These are phyloP conservation scores for Aspiorhynchus laticeps DNA, from an alignment of 2,113 vertebrate genomes.

Conservation along the genomic window DNA sequence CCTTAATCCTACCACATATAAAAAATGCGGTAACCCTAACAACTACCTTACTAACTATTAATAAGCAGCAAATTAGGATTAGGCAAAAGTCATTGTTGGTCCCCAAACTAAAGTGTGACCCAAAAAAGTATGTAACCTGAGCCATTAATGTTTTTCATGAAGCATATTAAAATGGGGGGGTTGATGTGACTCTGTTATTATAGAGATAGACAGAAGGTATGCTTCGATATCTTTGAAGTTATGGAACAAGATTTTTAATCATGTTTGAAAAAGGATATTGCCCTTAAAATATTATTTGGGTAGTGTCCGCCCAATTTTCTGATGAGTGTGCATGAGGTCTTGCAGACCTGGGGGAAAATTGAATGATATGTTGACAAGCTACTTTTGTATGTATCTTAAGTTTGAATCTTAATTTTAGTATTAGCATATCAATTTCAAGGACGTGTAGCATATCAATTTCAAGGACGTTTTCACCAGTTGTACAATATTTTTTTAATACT, in stretches of 20 bases:
- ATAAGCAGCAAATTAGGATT: not conserved
- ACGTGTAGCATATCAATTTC: too few species aligned
- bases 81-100: not conserved
- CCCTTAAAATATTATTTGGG: not conserved
- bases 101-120: not conserved
- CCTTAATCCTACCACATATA: not conserved
- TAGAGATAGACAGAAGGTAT: too few species aligned
- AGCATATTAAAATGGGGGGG: not conserved
- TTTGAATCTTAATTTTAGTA: not conserved
- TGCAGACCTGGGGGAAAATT: not conserved
- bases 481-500: conserved; percentile 14
- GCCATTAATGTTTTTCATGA: conserved; percentile 4
- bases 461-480: not conserved
- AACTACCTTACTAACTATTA: not conserved
- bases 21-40: too few species aligned
- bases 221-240: too few species aligned
- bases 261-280: not conserved
- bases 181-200: not conserved
- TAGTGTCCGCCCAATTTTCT: not conserved
- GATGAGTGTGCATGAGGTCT: not conserved
- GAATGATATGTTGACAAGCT: not conserved
- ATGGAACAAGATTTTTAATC: not conserved
- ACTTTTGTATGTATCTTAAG: not conserved
- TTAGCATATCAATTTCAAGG: not conserved
- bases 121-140: not conserved